Base-by-base conservation (phyloP, 2,797 vertebrate genomes). In the Enteromius paludinosus region DNA sequence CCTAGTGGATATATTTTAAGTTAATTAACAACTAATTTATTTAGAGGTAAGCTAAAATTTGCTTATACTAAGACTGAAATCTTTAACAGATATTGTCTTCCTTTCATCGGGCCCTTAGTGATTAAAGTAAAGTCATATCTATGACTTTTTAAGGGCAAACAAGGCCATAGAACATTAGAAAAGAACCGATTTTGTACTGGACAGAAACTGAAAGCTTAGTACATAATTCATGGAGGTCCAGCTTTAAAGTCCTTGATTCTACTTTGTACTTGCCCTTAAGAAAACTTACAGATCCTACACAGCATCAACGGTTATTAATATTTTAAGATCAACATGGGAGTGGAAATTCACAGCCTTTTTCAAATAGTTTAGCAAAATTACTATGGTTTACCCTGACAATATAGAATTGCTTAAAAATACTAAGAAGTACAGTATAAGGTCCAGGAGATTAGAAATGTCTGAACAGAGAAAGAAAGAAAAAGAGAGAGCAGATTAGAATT, bases 11-110 rank as follows among this genome's bases (percentile, higher is more conserved):
- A 62, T 77, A 62, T 45, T n/a, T 76, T 18, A 61, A 62, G 74
- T 77, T 77, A 77, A 77, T 77, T 77, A 77, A 59, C 56, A 62
- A n/a, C 10, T 77, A 14, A 77, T 77, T 64, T 12, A 76, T 76
- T 76, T 62, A 45, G 15, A 17, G 35, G 17, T 14, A 76, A 45
- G 74, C 17, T 76, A 30, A 76, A 76, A 62, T 62, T 62, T 76
- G 35, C 35, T 38, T 28, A 11, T n/a, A 62, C 54, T 6, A 25
- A 30, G 56, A 28, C 15, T 28, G 35, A 62, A 76, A 43, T 62
- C 38, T 41, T 76, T 20, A 76, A 18, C 30, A 41, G 20, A 59
- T 59, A 74, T 62, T 30, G 56, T 41, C 23, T 61, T 76, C 35
- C 56, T 64, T 77, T 62, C 56, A 77, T 20, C 23, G 20, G 25